Percentiles rank a stretch among this genome's conserved stretches.
These are phyloP conservation scores for Rhinoraja longicauda DNA, from an alignment of 2,797 vertebrate species.

Conservation along the genomic window DNA sequence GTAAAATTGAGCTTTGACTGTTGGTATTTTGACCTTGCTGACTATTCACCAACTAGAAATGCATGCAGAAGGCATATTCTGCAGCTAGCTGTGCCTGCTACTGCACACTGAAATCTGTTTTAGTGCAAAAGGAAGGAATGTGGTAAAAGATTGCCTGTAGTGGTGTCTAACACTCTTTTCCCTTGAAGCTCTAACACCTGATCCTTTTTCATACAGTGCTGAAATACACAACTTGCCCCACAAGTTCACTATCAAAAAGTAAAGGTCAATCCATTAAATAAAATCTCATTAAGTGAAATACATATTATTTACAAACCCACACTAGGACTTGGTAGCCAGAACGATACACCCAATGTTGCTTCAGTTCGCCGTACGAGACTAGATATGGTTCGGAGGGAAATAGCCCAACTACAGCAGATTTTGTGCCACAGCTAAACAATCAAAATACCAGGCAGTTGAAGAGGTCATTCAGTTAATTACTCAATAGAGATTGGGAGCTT, in stretches of 20 bases:
- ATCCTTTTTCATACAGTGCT: constrained; percentile 22
- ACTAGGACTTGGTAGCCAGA: constrained; percentile 35
- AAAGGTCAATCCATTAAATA: constrained; percentile 37
- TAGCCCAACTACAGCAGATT: not conserved
- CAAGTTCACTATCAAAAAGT: constrained; percentile 34
- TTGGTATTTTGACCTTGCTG: constrained; percentile 32
- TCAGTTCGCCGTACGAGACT: not conserved
- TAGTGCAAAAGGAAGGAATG: constrained; percentile 54
- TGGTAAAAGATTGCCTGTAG: constrained; percentile 49
- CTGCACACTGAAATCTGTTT: constrained; percentile 39
- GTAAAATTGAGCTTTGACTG: constrained; percentile 21
- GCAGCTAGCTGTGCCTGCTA: not conserved
- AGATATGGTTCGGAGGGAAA: not conserved
- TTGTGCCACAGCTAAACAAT: not conserved
- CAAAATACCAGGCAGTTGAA: not conserved
- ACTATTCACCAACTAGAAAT: constrained; percentile 15
- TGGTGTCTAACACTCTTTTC: not conserved
- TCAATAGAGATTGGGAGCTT: not conserved
- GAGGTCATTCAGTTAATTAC: not conserved
- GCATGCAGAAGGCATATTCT: constrained; percentile 3
- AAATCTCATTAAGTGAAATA: constrained; percentile 35
- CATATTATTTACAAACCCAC: constrained; percentile 39
- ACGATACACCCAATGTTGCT: constrained; percentile 27
- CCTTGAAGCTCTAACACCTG: not conserved
- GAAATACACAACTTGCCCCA: constrained; percentile 34